Conservation (phyloP, 35 echinoderm and acorn worm species). For the Stichopus chloronotus region DNA sequence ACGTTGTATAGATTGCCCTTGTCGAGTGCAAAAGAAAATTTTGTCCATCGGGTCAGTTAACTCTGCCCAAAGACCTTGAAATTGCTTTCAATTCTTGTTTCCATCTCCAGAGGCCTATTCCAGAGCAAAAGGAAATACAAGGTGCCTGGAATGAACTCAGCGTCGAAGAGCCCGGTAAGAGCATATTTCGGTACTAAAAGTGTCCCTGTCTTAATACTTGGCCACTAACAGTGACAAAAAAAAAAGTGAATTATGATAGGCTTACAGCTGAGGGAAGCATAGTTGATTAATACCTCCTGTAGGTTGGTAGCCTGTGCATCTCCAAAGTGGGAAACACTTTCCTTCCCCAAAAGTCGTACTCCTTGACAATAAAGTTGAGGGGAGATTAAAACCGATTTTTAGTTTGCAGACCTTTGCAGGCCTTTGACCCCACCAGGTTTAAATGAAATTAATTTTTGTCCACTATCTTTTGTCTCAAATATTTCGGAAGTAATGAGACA, state of each 20-base stretch:
- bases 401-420: too few species aligned
- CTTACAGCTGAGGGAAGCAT: too few species aligned
- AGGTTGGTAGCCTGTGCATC: too few species aligned
- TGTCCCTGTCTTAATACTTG: neutral
- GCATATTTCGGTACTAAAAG: neutral
- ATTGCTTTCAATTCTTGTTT: constrained; percentile 40
- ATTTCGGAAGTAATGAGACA: too few species aligned
- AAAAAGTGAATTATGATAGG: neutral
- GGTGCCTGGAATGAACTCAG: constrained; percentile 90
- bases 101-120: constrained; percentile 79
- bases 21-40: neutral
- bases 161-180: constrained; percentile 87
- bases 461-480: too few species aligned
- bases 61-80: constrained; percentile 53
- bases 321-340: too few species aligned
- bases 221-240: neutral
- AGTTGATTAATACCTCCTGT: too few species aligned
- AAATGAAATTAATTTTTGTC: too few species aligned
- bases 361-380: too few species aligned
- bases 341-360: too few species aligned
- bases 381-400: too few species aligned
- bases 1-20: neutral
- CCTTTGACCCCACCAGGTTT: too few species aligned
- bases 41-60: constrained; percentile 18
- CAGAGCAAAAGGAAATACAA: constrained; percentile 88